Percentiles rank a stretch among this genome's conserved stretches.
Evolutionary conservation across 2,113 vertebrate genomes (phyloP).

Genomic region (Corynorhinus townsendii): DNA sequence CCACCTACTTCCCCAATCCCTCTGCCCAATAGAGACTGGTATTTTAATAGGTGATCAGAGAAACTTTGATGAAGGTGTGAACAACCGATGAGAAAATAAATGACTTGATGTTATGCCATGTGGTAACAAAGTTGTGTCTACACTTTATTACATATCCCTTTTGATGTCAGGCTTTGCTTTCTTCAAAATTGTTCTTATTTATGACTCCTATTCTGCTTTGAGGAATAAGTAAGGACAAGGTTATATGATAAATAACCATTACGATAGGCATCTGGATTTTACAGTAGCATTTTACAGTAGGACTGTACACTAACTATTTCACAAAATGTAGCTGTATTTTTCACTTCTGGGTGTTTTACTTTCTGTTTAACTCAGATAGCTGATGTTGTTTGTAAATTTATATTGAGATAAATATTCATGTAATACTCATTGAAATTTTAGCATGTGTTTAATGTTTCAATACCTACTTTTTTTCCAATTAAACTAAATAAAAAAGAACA

Average conservation of each 20-base stretch:
- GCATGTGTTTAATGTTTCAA: not conserved
- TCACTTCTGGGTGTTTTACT: slow-evolving; percentile 19
- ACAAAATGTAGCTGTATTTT: not conserved
- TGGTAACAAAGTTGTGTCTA: not conserved
- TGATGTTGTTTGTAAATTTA: not conserved
- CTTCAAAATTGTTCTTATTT: not conserved
- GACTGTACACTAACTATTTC: not conserved
- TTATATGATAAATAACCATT: not conserved
- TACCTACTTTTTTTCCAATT: not conserved
- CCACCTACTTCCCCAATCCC: not conserved
- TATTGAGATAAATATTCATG: not conserved
- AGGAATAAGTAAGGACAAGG: not conserved
- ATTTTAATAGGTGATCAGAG: not conserved
- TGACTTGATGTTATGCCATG: not conserved
- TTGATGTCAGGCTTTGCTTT: not conserved
- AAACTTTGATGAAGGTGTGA: not conserved
- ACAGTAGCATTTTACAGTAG: not conserved
- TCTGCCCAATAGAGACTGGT: not conserved
- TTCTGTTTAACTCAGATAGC: not conserved
- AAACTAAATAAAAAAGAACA: slow-evolving; percentile 10
- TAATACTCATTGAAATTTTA: not conserved
- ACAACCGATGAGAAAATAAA: not conserved
- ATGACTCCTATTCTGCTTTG: not conserved
- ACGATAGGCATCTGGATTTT: not conserved
- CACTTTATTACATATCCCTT: not conserved